Evolutionary conservation across 2,113 vertebrate genomes (phyloP).

Genomic region (Vulpes vulpes): DNA sequence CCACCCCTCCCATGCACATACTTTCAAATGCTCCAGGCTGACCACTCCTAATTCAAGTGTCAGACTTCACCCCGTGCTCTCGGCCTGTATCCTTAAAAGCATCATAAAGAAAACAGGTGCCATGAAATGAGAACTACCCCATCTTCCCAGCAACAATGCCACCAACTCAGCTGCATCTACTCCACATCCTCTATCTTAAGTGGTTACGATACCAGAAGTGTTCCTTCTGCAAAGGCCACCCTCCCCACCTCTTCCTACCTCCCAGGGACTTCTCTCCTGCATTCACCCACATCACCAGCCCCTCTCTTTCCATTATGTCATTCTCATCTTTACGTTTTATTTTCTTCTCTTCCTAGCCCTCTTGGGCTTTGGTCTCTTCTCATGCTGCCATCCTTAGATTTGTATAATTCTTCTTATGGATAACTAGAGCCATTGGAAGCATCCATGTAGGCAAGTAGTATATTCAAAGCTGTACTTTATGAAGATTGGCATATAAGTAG

Average conservation of each 20-base stretch:
- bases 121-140: background rate
- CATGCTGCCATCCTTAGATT: background rate
- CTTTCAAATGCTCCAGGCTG: background rate
- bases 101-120: background rate
- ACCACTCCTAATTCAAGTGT: background rate
- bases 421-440: background rate
- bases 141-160: background rate
- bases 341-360: background rate
- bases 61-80: background rate
- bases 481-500: background rate
- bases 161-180: background rate
- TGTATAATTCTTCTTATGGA: background rate
- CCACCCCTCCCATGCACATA: rapidly evolving
- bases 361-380: background rate
- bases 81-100: background rate
- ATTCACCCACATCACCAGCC: no score
- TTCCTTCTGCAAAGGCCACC: background rate
- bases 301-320: background rate
- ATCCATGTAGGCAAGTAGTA: background rate
- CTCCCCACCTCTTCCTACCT: background rate
- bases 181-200: background rate
- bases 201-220: background rate
- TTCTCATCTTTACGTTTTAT: background rate
- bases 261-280: background rate
- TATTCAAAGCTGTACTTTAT: background rate